phyloP scores from a whole-genome alignment of 2,113 vertebrate genomes.

The Girardinichthys multiradiatus region DNA sequence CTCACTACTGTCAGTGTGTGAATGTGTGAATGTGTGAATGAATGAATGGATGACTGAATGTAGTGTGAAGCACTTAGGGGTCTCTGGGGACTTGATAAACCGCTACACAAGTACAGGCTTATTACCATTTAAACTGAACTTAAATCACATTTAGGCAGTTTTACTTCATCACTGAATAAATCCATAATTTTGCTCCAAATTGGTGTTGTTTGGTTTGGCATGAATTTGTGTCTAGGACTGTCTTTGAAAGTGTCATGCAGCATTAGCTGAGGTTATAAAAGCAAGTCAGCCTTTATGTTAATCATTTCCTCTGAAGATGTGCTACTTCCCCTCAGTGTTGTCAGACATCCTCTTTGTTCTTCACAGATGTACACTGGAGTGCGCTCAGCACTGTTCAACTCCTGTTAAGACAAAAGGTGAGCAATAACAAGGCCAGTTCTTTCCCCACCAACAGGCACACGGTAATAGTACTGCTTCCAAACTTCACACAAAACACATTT shows the following conservation, averaged over 20 bases:
- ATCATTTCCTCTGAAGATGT: slow-evolving; percentile 56
- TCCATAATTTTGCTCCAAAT: not conserved
- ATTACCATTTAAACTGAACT: too few relatives aligned
- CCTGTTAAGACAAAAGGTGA: slow-evolving; percentile 1
- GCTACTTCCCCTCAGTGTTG: slow-evolving; percentile 49
- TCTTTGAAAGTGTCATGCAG: not conserved
- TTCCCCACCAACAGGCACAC: not conserved
- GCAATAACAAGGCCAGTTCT: not conserved
- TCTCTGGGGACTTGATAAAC: too few relatives aligned
- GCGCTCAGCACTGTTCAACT: not conserved
- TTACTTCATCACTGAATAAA: not conserved
- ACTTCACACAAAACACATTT: not conserved
- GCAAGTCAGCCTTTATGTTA: not conserved
- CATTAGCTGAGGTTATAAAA: not conserved
- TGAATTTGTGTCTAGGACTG: too few relatives aligned
- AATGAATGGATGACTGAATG: too few relatives aligned
- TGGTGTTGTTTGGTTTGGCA: not conserved
- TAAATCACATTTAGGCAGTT: too few relatives aligned
- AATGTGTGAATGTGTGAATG: too few relatives aligned
- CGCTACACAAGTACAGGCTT: too few relatives aligned
- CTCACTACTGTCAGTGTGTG: too few relatives aligned
- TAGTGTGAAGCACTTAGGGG: too few relatives aligned
- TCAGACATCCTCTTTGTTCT: slow-evolving; percentile 41
- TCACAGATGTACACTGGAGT: slow-evolving; percentile 58
- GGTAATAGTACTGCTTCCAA: not conserved